phyloP scores from a whole-genome alignment of 2,113 vertebrate species.

The Platichthys stellatus region DNA sequence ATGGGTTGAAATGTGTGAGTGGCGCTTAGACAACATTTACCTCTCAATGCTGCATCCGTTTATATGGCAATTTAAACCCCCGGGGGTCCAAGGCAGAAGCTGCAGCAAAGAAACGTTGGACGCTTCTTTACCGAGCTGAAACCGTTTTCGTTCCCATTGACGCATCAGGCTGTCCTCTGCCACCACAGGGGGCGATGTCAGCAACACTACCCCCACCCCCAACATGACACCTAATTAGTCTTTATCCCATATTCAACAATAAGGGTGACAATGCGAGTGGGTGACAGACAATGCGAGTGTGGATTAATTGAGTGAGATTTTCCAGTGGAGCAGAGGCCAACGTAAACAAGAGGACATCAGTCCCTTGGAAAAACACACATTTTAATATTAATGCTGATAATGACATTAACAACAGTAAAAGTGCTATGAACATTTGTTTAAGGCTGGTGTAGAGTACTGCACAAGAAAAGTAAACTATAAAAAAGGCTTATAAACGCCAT shows the following conservation, averaged over 20 bases:
- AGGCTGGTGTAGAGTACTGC: background rate
- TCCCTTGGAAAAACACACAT: background rate
- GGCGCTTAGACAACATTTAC: slow-evolving; percentile 69
- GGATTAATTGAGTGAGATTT: slow-evolving; percentile 21
- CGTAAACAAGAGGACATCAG: background rate
- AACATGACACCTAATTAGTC: slow-evolving; percentile 54
- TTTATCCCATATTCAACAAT: slow-evolving; percentile 54
- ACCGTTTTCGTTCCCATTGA: slow-evolving; percentile 6
- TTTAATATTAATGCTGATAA: background rate
- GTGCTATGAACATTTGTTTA: background rate
- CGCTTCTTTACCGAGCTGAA: slow-evolving; percentile 34
- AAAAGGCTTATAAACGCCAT: slow-evolving; percentile 9
- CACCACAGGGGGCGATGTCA: slow-evolving; percentile 49
- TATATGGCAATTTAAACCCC: slow-evolving; percentile 68
- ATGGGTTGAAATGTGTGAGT: slow-evolving; percentile 64
- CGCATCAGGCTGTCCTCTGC: slow-evolving; percentile 43
- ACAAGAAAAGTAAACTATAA: background rate
- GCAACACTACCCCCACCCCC: slow-evolving; percentile 23
- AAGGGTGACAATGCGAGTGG: slow-evolving; percentile 11
- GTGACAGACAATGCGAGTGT: slow-evolving; percentile 7
- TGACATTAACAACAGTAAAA: background rate
- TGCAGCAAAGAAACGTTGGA: slow-evolving; percentile 39
- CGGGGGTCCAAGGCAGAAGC: slow-evolving; percentile 57
- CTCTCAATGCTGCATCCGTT: slow-evolving; percentile 56
- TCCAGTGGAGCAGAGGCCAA: slow-evolving; percentile 11